These are phyloP conservation scores for Coturnix japonica DNA, from an alignment of 2,113 vertebrate genomes.

Conservation along the genomic window DNA sequence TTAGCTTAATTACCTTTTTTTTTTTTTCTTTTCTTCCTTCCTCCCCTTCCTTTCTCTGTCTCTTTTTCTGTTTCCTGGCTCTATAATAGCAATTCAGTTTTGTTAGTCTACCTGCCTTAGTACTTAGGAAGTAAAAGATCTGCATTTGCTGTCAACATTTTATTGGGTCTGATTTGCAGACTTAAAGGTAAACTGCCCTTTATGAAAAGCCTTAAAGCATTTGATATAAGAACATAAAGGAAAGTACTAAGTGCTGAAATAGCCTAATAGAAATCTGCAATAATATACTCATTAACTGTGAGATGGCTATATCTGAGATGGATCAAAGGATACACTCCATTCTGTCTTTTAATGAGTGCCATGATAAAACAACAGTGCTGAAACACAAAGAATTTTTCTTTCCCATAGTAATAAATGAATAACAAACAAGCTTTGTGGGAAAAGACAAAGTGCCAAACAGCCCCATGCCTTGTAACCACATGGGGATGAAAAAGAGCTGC, in stretches of 20 bases:
- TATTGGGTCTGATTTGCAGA: background rate
- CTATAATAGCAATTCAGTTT: constrained; percentile 5
- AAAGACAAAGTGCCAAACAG: background rate
- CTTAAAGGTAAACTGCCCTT: constrained; percentile 20
- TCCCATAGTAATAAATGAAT: background rate
- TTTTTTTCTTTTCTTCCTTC: constrained; percentile 74
- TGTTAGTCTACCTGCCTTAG: constrained; percentile 17
- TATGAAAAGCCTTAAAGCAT: constrained; percentile 18
- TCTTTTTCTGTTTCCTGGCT: background rate
- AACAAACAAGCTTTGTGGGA: background rate
- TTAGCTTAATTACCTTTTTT: constrained; percentile 96
- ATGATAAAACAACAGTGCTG: background rate
- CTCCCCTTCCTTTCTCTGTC: background rate
- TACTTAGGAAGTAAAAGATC: background rate
- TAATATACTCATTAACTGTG: background rate
- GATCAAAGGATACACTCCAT: background rate
- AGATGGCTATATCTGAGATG: background rate
- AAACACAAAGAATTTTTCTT: background rate
- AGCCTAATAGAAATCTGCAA: constrained; percentile 1
- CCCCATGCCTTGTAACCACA: background rate
- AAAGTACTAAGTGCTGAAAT: constrained; percentile 18
- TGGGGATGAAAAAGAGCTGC: background rate
- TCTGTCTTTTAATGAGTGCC: background rate
- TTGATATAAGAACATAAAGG: background rate
- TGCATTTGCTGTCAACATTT: constrained; percentile 34